Evolutionary conservation across 2,797 vertebrate genomes (phyloP), one percentile per base, ranked within the genome.

Genomic region (Pantherophis vulpinus): DNA sequence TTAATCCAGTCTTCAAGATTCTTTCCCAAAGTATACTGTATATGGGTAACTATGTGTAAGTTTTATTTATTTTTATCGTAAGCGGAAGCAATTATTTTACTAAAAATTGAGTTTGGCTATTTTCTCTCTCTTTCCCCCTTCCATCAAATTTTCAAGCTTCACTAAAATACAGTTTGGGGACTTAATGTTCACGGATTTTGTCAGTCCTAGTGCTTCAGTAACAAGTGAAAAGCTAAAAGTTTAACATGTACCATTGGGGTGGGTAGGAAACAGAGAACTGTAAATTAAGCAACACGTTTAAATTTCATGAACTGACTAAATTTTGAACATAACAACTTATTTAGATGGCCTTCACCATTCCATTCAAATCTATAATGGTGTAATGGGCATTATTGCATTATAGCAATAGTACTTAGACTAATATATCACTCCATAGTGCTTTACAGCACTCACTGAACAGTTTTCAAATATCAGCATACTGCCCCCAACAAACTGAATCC

Each of bases 1-100:
- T 96, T 95, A 97, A 97, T 97, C 92, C 56, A 13, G 92, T 55
- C 94, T 92, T 96, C 93, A 94, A 94, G 91, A 95, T 95, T 96
- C 55, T 93, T 93, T 91, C 96, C 94, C 86, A 95, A 96, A 96
- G 13, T 96, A 95, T 54, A 10, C 51, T 54, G 51, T 95, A 59
- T 95, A 90, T 61, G 91, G 89, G 92, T 55, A 2, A 55, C 90
- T 96, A 96, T 47, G 9, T 95, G 3, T 70, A 92, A 32, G 42
- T 94, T 95, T 90, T 93, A 93, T 95, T 94, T 95, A 93, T 95
- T 95, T 91, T 96, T 96, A 95, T 96, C 95, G 96, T 89, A 95
- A 96, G 91, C 94, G 96, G 5, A 66, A 95, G 88, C 66, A 95
- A 87, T 90, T 95, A 89, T 95, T 1, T 94, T 56, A 86, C 37